Evolutionary conservation across 2,113 vertebrate species (phyloP).

Genomic region (Tragelaphus imberbis): DNA sequence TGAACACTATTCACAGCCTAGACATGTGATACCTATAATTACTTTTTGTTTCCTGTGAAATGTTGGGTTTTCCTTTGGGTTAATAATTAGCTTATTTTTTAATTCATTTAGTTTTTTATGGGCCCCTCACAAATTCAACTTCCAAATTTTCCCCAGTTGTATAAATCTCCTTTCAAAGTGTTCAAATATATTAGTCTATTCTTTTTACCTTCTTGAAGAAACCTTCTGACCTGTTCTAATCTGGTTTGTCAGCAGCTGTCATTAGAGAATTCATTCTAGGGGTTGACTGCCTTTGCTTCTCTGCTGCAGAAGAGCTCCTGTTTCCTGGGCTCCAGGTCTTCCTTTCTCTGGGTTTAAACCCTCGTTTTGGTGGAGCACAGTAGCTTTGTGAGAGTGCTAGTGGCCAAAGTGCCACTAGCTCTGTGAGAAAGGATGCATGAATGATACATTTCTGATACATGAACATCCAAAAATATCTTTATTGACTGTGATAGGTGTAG

Average conservation of each 20-base stretch:
- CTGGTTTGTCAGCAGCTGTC: background rate
- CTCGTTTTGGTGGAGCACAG: background rate
- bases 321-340: background rate
- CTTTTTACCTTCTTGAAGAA: background rate
- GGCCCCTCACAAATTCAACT: background rate
- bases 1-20: background rate
- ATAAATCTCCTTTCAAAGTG: background rate
- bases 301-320: background rate
- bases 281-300: background rate
- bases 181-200: background rate
- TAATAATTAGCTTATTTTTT: background rate
- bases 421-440: background rate
- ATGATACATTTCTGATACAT: background rate
- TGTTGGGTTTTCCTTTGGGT: background rate
- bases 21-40: background rate
- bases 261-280: background rate
- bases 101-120: background rate
- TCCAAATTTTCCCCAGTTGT: background rate
- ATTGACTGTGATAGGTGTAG: background rate
- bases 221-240: background rate
- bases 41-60: background rate
- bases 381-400: background rate
- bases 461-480: background rate
- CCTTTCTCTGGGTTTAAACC: background rate
- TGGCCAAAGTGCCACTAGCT: background rate